Conservation (phyloP, 2,888 invertebrate genomes). For the Bursaphelenchus okinawaensis region DNA sequence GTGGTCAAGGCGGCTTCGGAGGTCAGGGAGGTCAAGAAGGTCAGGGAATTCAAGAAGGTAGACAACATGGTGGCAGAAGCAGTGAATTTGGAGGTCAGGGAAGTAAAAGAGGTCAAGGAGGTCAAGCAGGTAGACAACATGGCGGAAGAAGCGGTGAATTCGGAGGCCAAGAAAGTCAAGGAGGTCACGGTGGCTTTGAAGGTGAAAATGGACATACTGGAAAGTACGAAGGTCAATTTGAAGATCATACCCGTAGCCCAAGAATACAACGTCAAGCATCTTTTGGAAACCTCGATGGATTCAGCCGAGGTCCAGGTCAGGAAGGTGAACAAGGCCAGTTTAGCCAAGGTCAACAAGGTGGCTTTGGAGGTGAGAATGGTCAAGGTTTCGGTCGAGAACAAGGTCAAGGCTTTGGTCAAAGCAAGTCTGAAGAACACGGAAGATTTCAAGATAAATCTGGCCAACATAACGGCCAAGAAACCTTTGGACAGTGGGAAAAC, state of each 20-base stretch:
- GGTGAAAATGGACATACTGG: background rate
- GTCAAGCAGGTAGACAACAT: background rate
- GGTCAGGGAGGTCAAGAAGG: too few relatives aligned
- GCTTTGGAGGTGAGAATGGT: background rate
- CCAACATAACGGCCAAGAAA: background rate
- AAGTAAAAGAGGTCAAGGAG: background rate
- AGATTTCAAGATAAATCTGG: background rate
- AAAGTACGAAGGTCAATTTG: background rate
- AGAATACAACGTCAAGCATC: background rate
- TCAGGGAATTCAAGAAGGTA: background rate
- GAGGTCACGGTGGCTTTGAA: background rate
- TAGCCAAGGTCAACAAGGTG: background rate
- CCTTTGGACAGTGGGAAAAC: too few relatives aligned
- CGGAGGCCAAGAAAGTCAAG: background rate
- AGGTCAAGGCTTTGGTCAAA: background rate
- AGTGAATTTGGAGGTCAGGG: background rate
- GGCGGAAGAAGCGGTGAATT: background rate
- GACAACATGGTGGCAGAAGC: too few relatives aligned
- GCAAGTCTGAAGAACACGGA: background rate
- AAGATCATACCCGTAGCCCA: background rate
- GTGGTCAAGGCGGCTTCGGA: background rate
- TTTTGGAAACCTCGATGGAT: background rate
- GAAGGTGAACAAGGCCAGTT: too few relatives aligned
- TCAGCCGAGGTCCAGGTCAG: background rate
- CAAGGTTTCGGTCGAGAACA: background rate